Percentiles rank a stretch among this genome's conserved stretches.
phyloP scores from a whole-genome alignment of 2,888 invertebrate species.

The Copidosoma aretas region DNA sequence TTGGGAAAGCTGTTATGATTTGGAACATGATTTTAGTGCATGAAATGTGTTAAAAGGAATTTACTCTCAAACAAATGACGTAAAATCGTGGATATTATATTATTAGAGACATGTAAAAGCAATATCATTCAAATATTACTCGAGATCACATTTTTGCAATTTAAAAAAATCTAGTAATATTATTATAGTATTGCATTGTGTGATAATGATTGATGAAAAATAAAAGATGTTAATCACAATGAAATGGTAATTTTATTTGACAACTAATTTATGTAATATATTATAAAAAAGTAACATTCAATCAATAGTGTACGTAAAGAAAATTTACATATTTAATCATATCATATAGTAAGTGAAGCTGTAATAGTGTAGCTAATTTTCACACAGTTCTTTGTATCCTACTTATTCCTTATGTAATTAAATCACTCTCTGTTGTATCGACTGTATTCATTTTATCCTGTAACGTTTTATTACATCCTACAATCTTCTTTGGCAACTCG shows the following conservation, averaged over 20 bases:
- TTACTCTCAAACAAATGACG: no score
- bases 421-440: background rate
- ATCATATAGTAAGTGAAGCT: constrained; percentile 12
- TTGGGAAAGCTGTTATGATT: background rate
- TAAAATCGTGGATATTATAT: no score
- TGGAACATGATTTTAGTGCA: no score
- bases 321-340: constrained; percentile 26
- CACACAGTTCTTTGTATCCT: background rate
- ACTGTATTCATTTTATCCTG: constrained; percentile 9
- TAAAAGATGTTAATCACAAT: constrained; percentile 7
- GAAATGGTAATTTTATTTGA: constrained; percentile 31
- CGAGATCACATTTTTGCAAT: no score
- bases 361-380: constrained; percentile 18
- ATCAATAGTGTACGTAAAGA: constrained; percentile 9
- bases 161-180: no score
- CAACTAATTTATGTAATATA: background rate
- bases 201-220: constrained; percentile 18
- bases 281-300: background rate
- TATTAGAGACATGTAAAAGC: no score
- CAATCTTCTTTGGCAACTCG: constrained; percentile 24
- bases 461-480: no score
- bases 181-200: no score
- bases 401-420: no score
- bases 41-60: no score
- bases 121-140: no score